These are phyloP conservation scores for Limnephilus auricula DNA, from an alignment of 2,888 invertebrate species.

Conservation along the genomic window DNA sequence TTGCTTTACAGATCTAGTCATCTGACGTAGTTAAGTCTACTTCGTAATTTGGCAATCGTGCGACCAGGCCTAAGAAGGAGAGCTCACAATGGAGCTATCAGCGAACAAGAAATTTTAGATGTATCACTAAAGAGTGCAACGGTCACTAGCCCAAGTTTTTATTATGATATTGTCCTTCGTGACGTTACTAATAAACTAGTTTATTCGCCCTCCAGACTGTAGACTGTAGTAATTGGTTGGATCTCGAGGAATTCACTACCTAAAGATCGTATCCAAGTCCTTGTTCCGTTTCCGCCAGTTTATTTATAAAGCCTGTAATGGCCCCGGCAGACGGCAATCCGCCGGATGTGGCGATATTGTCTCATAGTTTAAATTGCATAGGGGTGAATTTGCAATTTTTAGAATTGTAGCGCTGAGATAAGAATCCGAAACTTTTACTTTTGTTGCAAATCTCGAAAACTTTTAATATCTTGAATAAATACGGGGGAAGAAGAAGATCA, in stretches of 20 bases:
- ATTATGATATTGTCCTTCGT: background rate
- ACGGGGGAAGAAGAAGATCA: background rate
- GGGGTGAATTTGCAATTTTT: background rate
- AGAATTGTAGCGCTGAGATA: background rate
- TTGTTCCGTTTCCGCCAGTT: constrained; percentile 9
- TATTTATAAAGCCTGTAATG: background rate
- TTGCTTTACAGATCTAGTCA: too few relatives aligned
- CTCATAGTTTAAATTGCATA: background rate
- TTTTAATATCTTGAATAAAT: background rate
- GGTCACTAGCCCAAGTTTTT: background rate
- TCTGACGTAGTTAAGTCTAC: too few relatives aligned
- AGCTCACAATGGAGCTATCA: too few relatives aligned
- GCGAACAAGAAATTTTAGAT: too few relatives aligned
- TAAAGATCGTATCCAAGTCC: background rate
- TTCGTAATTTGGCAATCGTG: too few relatives aligned
- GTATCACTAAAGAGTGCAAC: background rate
- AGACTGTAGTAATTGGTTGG: background rate
- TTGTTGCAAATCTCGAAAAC: background rate
- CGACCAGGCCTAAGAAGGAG: too few relatives aligned
- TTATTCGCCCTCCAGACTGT: constrained; percentile 16
- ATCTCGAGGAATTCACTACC: constrained; percentile 10
- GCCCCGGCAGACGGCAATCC: background rate
- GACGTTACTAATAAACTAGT: constrained; percentile 9
- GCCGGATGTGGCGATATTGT: constrained; percentile 20
- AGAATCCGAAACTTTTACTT: background rate